phyloP scores from a whole-genome alignment of 2,888 invertebrate species.

The Drosophila stalkeri region DNA sequence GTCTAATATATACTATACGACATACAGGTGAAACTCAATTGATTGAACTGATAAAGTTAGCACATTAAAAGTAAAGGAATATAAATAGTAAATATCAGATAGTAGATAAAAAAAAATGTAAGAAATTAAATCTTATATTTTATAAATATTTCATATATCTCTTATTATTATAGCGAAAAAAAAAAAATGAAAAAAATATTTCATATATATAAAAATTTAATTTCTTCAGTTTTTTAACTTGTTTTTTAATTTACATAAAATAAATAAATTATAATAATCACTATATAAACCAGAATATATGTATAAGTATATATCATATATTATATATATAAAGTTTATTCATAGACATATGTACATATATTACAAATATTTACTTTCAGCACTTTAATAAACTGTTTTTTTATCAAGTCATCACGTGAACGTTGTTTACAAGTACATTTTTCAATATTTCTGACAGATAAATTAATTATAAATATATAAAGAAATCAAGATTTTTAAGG shows the following conservation, averaged over 20 bases:
- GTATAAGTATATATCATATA: not conserved
- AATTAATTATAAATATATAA: not conserved
- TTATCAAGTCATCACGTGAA: not conserved
- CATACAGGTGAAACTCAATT: conserved; percentile 8
- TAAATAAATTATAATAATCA: too few species aligned
- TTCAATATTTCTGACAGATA: not conserved
- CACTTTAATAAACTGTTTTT: not conserved
- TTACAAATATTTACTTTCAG: not conserved
- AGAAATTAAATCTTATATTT: too few species aligned
- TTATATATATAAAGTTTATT: not conserved
- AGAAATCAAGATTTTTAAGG: not conserved
- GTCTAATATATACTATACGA: conserved; percentile 31
- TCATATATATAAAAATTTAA: not conserved
- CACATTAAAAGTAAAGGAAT: too few species aligned
- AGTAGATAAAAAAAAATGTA: too few species aligned
- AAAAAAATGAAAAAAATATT: not conserved
- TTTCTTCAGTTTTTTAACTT: not conserved
- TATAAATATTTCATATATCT: not conserved
- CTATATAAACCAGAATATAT: too few species aligned
- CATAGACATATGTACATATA: not conserved
- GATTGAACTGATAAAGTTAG: not conserved
- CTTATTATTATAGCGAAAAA: not conserved
- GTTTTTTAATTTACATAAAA: not conserved
- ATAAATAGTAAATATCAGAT: not conserved
- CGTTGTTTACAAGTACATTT: not conserved